phyloP scores from a whole-genome alignment of 2,888 invertebrate species.

The Drosophila kokeensis region DNA sequence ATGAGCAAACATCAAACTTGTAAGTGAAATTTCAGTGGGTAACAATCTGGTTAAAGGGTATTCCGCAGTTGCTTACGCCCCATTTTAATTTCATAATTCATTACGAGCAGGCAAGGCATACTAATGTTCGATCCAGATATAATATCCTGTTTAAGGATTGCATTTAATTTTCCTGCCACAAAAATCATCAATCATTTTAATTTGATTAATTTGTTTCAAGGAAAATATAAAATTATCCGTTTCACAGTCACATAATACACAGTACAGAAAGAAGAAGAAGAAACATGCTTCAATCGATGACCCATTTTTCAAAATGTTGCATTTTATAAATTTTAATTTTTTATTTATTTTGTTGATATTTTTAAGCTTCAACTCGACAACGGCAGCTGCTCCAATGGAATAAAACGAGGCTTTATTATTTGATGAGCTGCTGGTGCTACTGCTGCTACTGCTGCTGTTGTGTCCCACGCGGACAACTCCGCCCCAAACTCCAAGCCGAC shows the following conservation, averaged over 20 bases:
- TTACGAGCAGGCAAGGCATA: too few species aligned
- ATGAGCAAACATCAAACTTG: background rate
- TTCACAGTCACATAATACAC: constrained; percentile 17
- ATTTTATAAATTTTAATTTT: constrained; percentile 16
- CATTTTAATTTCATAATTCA: background rate
- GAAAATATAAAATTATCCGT: background rate
- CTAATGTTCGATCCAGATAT: background rate
- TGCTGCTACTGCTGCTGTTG: constrained; percentile 9
- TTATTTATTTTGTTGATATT: constrained; percentile 19
- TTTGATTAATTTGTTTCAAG: background rate
- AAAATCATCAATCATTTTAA: background rate
- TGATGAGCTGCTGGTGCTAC: constrained; percentile 57
- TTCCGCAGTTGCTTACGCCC: background rate
- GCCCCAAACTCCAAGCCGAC: background rate
- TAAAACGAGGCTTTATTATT: constrained; percentile 55
- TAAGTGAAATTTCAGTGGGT: background rate
- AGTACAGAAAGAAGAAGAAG: constrained; percentile 1
- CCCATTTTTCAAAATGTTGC: constrained; percentile 29
- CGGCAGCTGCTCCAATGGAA: constrained; percentile 51
- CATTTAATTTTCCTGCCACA: background rate
- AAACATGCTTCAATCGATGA: constrained; percentile 29
- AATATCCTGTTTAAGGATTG: background rate
- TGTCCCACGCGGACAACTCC: background rate
- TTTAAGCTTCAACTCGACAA: constrained; percentile 9
- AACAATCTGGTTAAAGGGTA: background rate